Conservation (phyloP, 2,797 vertebrate genomes). For the Channallabes apus region DNA sequence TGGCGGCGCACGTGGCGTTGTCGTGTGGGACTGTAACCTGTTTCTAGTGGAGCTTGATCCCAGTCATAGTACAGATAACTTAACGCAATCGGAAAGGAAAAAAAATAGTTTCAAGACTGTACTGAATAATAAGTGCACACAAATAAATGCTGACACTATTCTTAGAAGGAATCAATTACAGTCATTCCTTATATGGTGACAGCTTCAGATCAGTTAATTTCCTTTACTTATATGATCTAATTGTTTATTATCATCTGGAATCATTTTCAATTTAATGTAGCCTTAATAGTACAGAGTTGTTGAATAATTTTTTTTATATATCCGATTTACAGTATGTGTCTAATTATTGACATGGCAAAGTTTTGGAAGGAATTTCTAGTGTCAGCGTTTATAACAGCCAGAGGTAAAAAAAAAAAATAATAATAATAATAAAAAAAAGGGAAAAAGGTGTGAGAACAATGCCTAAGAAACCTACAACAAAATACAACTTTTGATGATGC, state of each 20-base stretch:
- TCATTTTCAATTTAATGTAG: neutral
- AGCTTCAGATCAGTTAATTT: neutral
- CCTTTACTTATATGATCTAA: neutral
- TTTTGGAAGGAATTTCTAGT: neutral
- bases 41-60: neutral
- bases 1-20: neutral
- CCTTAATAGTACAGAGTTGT: neutral
- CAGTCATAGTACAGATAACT: neutral
- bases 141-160: neutral
- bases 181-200: neutral
- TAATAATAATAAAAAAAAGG: too few species aligned
- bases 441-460: neutral
- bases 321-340: neutral
- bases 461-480: neutral
- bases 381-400: neutral
- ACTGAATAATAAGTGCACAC: neutral
- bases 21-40: neutral
- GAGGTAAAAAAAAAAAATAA: neutral
- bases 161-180: neutral
- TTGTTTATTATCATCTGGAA: neutral
- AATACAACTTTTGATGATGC: neutral
- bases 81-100: neutral
- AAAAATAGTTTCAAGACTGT: neutral
- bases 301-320: too few species aligned
- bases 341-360: neutral